Evolutionary conservation across 2,113 vertebrate genomes (phyloP).

Genomic region (Barnardius zonarius): DNA sequence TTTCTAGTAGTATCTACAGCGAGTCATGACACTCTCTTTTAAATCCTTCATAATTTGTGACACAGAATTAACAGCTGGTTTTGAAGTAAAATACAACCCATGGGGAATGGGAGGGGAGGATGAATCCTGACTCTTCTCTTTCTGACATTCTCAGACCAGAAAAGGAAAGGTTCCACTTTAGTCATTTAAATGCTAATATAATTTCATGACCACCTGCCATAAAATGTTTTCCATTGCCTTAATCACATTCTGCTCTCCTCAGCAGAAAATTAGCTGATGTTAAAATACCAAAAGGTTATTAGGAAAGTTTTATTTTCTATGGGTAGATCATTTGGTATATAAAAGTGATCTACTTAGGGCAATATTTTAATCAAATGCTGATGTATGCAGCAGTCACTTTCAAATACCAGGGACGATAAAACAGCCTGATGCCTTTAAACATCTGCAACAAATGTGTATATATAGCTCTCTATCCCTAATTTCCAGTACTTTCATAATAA

Average conservation of each 20-base stretch:
- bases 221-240: slow-evolving; percentile 73
- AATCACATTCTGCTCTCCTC: slow-evolving; percentile 72
- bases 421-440: neutral
- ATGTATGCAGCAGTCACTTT: slow-evolving; percentile 8
- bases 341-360: slow-evolving; percentile 37
- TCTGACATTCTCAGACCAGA: slow-evolving; percentile 57
- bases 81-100: slow-evolving; percentile 57
- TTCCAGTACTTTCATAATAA: neutral
- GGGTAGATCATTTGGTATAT: neutral
- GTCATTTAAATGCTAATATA: slow-evolving; percentile 75
- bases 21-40: slow-evolving; percentile 21
- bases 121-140: slow-evolving; percentile 53
- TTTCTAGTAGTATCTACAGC: slow-evolving; percentile 62
- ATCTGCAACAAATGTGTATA: neutral
- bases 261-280: slow-evolving; percentile 71
- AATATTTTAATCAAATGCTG: slow-evolving; percentile 49
- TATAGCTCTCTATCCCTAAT: neutral
- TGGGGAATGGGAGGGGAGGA: slow-evolving; percentile 39
- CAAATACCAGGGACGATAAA: neutral
- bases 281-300: slow-evolving; percentile 60
- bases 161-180: slow-evolving; percentile 60
- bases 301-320: slow-evolving; percentile 46
- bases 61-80: slow-evolving; percentile 70
- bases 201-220: slow-evolving; percentile 72
- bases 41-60: slow-evolving; percentile 49